Base-by-base conservation (phyloP, 2,888 invertebrate genomes). In the Tetragonula carbonaria region DNA sequence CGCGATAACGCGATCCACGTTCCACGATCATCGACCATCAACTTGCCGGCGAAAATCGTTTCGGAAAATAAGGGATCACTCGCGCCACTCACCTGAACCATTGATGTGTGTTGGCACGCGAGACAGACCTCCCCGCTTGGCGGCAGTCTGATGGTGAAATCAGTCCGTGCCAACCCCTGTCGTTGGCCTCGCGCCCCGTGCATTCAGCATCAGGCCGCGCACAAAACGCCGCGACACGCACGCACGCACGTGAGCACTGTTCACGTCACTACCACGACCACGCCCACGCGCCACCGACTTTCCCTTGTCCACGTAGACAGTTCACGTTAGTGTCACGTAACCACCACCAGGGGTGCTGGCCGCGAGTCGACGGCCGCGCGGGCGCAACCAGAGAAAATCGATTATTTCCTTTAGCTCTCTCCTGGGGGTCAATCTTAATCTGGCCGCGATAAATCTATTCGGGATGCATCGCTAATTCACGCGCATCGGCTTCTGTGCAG, bases 61-160 rank as follows among this genome's bases (percentile, higher is more conserved):
- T 16, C 5, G 4, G 0, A 51, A 33, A 74, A 14, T n/a, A 38
- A 66, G 38, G 11, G 78, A 14, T 53, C n/a, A 23, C 13, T 2
- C 23, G 1, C 8, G 21, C 23, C 21, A 66, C 93, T 91, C 73
- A 94, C 94, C 93, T 93, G 93, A 91, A 93, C 88, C 94, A 94
- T 94, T 92, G 93, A 93, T 91, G 91, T 92, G 89, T 91, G 90
- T 84, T 88, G 91, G 74, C 92, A 91, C 87, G 89, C 90, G 80
- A 91, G 87, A 87, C 91, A 88, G 68, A 92, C 86, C 76, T 89
- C 90, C 82, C 86, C 88, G 86, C 83, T 85, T 86, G 90, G 87
- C 87, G 87, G 84, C 84, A 87, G 87, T 80, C 90, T 82, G 84
- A 86, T 80, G 84, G 90, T 82, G 81, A 87, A 89, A 86, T 88